Base-by-base conservation (phyloP, 37 sponge, comb jelly and placozoan species). In the Oopsacas minuta region DNA sequence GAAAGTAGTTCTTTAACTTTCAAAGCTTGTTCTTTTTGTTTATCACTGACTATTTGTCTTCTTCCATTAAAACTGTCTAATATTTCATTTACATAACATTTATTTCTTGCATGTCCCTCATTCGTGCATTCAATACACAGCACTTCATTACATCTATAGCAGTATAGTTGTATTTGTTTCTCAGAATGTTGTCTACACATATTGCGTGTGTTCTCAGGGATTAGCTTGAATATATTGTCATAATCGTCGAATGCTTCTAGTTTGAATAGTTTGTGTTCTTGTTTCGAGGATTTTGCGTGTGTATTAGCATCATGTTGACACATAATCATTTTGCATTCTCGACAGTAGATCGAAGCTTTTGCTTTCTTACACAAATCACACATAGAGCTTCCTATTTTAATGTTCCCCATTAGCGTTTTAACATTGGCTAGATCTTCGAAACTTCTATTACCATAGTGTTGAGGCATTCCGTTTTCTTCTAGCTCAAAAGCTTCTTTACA, bases 121-220 rank as follows among this genome's bases (percentile, higher is more conserved):
- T 61, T 25, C 30, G 75, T 34, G 28, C 75, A 61, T n/a, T 61
- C 75, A 25, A 34, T 61, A 12, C 75, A 61, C 28, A 61, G 22
- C 7, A 61, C 75, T 25, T 32, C 75, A n/a, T 61, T 61, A 61
- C 75, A 61, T 61, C 30, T 61, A n/a, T 61, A 61, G 75, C 75
- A 61, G 30, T 61, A 61, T 25, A 61, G 28, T 34, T 61, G 28
- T 61, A 61, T 61, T 61, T 32, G 75, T n/a, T 61, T 61, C 30
- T 61, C 75, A 3, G 75, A 34, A n/a, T 61, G 75, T n/a, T 61
- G 75, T n/a, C 28, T 61, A 12, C 75, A 61, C 3, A 32, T 32
- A 12, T 61, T 61, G 32, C 22, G 22, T n/a, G 75, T 61, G 28
- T 61, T 61, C 28, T 61, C 75, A 20, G 75, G 75, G 75, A 61